Base-by-base conservation (phyloP, 2,888 invertebrate genomes). In the Aspidiotus rigidus region DNA sequence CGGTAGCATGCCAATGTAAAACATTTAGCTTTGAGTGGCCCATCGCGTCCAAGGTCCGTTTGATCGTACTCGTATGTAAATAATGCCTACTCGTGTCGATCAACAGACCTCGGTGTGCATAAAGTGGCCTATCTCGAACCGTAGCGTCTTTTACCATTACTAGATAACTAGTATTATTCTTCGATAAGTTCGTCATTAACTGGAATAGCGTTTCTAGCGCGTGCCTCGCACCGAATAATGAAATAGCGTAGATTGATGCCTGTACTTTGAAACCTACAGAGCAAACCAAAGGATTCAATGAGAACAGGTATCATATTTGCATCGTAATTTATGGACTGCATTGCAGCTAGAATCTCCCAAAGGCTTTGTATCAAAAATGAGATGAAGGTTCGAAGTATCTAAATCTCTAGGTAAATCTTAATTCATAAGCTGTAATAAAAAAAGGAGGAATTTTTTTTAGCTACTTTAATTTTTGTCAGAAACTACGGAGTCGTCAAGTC, bases 1-100 rank as follows among this genome's bases (percentile, higher is more conserved):
- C 96, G 0, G 90, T 89, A 0, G 86, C 86, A 76, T 92, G 91
- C 94, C 95, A 96, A 77, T 96, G 96, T 59, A 96, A 84, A 0
- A 93, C 89, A 77, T 96, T 96, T 81, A 96, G 79, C 79, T 96
- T 96, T 62, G 87, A 87, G 16, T 89, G 83, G 1, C 89, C 87
- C 89, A 96, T 91, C 1, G 85, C 93, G 74, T 93, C 89, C 73
- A 94, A 80, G 61, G 88, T 88, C 73, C 82, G 83, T 74, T 84
- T 83, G 17, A 92, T 85, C 60, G 83, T 82, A 13, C 77, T 78
- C 72, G 92, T 78, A 0, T 90, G 86, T 39, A 96, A 81, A 76
- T 86, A 98, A 79, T 97, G 93, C 71, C 97, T 83, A 0, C 93
- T 86, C 0, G 93, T 88, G 77, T 98, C 98, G 57, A 98, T 77